Percentiles rank a stretch among this genome's conserved stretches.
phyloP scores from a whole-genome alignment of 92 coral and sea anemone genomes.

The Epizoanthus fatuus region DNA sequence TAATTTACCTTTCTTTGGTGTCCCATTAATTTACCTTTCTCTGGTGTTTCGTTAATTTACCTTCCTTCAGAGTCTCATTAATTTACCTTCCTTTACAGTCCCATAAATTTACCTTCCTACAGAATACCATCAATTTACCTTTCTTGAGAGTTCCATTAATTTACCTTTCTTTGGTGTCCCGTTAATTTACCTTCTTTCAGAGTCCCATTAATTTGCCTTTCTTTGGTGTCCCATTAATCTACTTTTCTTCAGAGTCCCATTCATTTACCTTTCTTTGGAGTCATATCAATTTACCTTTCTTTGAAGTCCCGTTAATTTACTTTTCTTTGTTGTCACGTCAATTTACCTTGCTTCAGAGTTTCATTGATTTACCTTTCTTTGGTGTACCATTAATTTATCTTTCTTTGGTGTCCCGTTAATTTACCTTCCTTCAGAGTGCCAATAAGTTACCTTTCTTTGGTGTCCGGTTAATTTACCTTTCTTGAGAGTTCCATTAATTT shows the following conservation, averaged over 20 bases:
- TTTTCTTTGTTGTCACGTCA: too few species aligned
- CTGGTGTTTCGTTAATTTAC: background rate
- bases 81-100: too few species aligned
- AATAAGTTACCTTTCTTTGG: too few species aligned
- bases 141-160: background rate
- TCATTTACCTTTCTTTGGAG: too few species aligned
- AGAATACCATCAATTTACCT: conserved; percentile 2
- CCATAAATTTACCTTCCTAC: too few species aligned
- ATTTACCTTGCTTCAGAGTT: background rate
- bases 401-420: conserved; percentile 4
- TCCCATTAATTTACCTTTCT: background rate
- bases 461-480: too few species aligned
- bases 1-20: too few species aligned
- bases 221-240: too few species aligned
- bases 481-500: too few species aligned
- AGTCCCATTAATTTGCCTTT: background rate
- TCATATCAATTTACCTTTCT: background rate
- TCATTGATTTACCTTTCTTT: background rate
- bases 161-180: background rate
- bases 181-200: background rate
- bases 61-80: background rate
- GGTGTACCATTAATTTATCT: background rate
- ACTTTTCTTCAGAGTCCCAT: too few species aligned
- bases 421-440: background rate
- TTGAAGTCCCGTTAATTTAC: too few species aligned